Evolutionary conservation across 2,797 vertebrate species (phyloP), one percentile per base, ranked within the genome.

Genomic region (Scolopax rusticola): DNA sequence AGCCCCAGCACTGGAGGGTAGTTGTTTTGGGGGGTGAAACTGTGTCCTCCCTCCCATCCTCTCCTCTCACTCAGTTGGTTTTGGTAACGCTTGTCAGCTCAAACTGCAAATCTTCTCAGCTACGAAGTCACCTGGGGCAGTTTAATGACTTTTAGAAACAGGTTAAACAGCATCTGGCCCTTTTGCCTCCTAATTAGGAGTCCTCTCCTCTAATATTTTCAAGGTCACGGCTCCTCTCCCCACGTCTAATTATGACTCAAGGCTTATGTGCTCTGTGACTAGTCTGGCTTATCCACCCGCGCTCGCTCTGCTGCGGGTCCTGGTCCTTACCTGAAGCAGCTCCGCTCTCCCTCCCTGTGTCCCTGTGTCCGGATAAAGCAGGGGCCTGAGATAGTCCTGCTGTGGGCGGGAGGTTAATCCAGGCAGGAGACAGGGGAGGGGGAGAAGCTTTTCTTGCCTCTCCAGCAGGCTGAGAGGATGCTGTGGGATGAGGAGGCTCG

Each of bases 401-500:
- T 18, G 40, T 0, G 8, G 70, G 12, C 28, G 25, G 61, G 56
- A 36, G 28, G 8, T 60, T 53, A 43, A 25, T 14, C 73, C 4
- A 6, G 40, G 10, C 0, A 18, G 41, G 33, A 38, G n/a, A 12
- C 14, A 8, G 40, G 21, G 41, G 47, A 13, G 0, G 25, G 16
- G 48, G 13, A 74, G 25, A 41, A 20, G 74, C 28, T 87, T 47
- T 54, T 30, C 59, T n/a, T 27, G 23, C 43, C 15, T 4, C 20
- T 28, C 11, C 51, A 54, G 51, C 30, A 32, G 28, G 21, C 9
- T 38, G 47, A 57, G 50, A 23, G 54, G 61, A 41, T 19, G 28
- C 45, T 18, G 54, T 2, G 4, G 0, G 0, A n/a, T 4, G 18
- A 21, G 57, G 43, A 53, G 50, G 61, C 30, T 3, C 5, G 17